Evolutionary conservation across 2,113 vertebrate species (phyloP).

Genomic region (Columbina picui): DNA sequence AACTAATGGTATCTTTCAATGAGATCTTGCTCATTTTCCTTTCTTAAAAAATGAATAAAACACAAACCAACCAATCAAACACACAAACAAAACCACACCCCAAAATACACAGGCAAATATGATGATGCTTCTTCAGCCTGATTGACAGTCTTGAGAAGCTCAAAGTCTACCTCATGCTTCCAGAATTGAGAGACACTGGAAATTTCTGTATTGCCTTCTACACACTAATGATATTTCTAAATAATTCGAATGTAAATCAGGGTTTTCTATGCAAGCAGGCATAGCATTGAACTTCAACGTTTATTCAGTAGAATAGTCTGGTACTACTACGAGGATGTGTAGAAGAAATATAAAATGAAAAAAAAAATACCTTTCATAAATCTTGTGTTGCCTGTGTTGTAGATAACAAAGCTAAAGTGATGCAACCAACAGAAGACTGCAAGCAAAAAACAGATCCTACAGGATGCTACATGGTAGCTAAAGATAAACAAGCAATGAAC

Average conservation of each 20-base stretch:
- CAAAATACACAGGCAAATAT: not conserved
- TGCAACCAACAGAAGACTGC: not conserved
- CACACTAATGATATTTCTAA: not conserved
- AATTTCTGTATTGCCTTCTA: not conserved
- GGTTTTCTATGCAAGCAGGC: conserved; percentile 8
- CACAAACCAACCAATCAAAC: not conserved
- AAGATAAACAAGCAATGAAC: not conserved
- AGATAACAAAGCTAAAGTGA: not conserved
- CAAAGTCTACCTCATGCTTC: not conserved
- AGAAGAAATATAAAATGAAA: not conserved
- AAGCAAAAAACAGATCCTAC: not conserved
- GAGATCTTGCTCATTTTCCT: not conserved
- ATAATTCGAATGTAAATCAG: conserved; percentile 19
- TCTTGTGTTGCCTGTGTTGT: not conserved
- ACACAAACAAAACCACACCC: not conserved
- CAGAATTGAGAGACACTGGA: not conserved
- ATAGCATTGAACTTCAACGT: not conserved
- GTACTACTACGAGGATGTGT: not conserved
- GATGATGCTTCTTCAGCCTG: not conserved
- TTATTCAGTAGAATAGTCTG: not conserved
- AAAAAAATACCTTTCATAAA: not conserved
- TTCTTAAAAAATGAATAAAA: not conserved
- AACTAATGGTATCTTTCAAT: not conserved
- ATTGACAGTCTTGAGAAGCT: not conserved
- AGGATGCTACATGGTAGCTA: not conserved